These are phyloP conservation scores for Patella ulyssiponensis DNA, from an alignment of 2,888 invertebrate genomes.

Conservation along the genomic window DNA sequence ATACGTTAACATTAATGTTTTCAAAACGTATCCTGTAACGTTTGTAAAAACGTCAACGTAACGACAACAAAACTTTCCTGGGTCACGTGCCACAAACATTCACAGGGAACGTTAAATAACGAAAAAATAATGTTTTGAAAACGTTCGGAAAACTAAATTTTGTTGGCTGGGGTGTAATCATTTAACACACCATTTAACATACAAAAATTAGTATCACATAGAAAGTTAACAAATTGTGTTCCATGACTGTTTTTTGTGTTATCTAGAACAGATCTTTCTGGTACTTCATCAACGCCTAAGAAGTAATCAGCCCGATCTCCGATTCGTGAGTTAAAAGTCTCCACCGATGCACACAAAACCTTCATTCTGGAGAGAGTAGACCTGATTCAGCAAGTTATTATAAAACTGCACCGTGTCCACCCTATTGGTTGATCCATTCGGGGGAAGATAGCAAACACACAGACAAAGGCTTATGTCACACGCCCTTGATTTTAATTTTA, in stretches of 20 bases:
- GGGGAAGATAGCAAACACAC: too few species aligned
- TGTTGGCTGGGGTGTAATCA: too few species aligned
- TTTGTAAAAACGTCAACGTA: too few species aligned
- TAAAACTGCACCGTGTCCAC: slow-evolving; percentile 32
- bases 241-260: slow-evolving; percentile 10
- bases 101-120: too few species aligned
- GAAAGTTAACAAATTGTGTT: not conserved
- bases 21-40: too few species aligned
- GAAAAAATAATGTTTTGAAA: too few species aligned
- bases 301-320: slow-evolving; percentile 16
- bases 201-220: slow-evolving; percentile 15
- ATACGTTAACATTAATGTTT: too few species aligned
- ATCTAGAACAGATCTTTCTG: slow-evolving; percentile 3
- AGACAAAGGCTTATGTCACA: too few species aligned
- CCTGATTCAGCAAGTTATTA: slow-evolving; percentile 26
- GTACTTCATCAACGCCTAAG: slow-evolving; percentile 5
- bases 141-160: too few species aligned
- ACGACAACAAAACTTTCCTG: too few species aligned
- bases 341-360: slow-evolving; percentile 16
- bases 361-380: slow-evolving; percentile 24
- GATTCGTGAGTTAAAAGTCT: slow-evolving; percentile 14
- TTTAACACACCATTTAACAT: slow-evolving; percentile 17
- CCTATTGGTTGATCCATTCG: slow-evolving; percentile 32
- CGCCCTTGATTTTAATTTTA: too few species aligned
- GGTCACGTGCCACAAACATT: too few species aligned